These are phyloP conservation scores for Centropus unirufus DNA, from an alignment of 2,113 vertebrate genomes.

Conservation along the genomic window DNA sequence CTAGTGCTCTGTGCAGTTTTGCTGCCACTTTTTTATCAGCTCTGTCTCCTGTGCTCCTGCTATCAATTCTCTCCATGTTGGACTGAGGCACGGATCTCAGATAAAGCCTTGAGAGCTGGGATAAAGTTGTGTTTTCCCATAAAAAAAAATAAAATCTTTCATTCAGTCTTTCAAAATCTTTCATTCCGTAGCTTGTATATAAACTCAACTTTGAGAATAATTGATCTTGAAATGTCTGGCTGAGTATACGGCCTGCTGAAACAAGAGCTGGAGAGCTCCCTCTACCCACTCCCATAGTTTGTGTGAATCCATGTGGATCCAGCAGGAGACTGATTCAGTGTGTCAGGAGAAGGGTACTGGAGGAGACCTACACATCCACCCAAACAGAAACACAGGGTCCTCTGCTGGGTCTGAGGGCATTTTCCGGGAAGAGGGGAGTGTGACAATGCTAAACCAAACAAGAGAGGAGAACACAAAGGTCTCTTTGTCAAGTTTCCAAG, in stretches of 20 bases:
- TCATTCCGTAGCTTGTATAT: background rate
- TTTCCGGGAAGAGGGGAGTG: constrained; percentile 8
- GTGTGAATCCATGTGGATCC: constrained; percentile 58
- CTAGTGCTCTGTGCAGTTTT: background rate
- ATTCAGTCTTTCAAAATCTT: background rate
- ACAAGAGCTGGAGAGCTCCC: constrained; percentile 1
- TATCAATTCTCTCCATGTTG: background rate
- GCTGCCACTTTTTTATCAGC: background rate
- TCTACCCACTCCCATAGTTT: constrained; percentile 25
- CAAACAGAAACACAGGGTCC: constrained; percentile 19
- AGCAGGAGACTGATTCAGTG: constrained; percentile 22
- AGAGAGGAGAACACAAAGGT: constrained; percentile 43
- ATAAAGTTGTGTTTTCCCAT: background rate
- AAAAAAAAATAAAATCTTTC: background rate
- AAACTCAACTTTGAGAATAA: constrained; percentile 52
- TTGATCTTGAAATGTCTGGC: constrained; percentile 39
- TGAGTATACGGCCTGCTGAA: background rate
- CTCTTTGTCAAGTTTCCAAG: constrained; percentile 55
- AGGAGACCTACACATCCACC: background rate
- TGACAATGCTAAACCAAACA: background rate
- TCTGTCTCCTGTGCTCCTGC: background rate
- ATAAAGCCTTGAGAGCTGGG: background rate
- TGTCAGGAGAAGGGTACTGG: background rate
- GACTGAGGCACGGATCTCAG: background rate
- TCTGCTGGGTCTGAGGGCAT: background rate